Evolutionary conservation across 2,888 invertebrate genomes (phyloP), one percentile per base, ranked within the genome.

Genomic region (Clanis bilineata): DNA sequence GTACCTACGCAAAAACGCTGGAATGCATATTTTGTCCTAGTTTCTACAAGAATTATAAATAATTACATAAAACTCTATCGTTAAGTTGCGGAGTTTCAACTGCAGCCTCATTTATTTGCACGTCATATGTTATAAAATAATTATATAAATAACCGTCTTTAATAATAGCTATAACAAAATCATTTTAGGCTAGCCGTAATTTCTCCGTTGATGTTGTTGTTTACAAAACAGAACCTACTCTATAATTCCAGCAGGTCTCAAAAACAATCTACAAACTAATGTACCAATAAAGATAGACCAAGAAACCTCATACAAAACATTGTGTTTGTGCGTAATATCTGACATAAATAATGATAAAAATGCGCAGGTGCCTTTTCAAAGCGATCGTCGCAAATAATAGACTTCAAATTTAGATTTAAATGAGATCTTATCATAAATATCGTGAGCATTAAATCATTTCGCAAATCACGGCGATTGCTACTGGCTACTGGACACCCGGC

Each of bases 401-500:
- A 59, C 22, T 59, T 59, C 44, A 59, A 57, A 59, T 59, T 59
- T 56, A 59, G 43, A 59, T 58, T 62, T 59, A 59, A 62, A 58
- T 60, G 60, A 69, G 70, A 70, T 71, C 70, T 71, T 70, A 70
- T 72, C 70, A 63, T 63, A 65, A 64, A 71, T 71, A 71, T 69
- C 66, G 69, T 69, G 36, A 60, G 56, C 63, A 70, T 72, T 66
- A 71, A 72, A 71, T 71, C 70, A 72, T 70, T 71, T 72, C 68
- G 69, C 72, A 70, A 70, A 72, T 72, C 70, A 71, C 70, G 68
- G 64, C 64, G 56, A 62, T 57, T 56, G 62, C 62, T 56, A 59
- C 43, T 39, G 58, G 51, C 56, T 57, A 57, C 56, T 56, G 59
- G 44, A 59, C 28, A 39, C 44, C 23, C 58, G 63, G 88, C 90